Evolutionary conservation across 2,113 vertebrate species (phyloP).

Genomic region (Aphyosemion australe): DNA sequence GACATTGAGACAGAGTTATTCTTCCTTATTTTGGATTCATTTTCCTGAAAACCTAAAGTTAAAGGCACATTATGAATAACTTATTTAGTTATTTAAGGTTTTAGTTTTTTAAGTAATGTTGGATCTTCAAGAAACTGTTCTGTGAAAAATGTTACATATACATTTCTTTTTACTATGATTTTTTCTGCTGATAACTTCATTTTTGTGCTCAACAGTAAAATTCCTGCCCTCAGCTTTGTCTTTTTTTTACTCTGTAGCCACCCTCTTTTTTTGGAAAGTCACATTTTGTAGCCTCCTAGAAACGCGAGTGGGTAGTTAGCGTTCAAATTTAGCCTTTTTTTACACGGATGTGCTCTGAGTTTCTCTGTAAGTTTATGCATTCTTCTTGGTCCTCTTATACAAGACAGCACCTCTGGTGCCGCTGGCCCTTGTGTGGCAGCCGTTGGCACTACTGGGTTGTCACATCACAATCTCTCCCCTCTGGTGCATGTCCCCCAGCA

Average conservation of each 20-base stretch:
- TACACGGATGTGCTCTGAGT: not conserved
- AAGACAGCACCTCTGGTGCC: conserved; percentile 70
- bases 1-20: too few relatives aligned
- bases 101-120: not conserved
- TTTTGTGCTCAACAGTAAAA: not conserved
- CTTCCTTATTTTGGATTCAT: too few relatives aligned
- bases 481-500: conserved; percentile 59
- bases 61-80: too few relatives aligned
- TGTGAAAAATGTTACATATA: not conserved
- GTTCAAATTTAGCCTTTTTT: conserved; percentile 4
- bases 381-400: conserved; percentile 24
- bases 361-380: conserved; percentile 18
- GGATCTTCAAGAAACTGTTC: not conserved
- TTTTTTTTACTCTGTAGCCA: not conserved
- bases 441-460: conserved; percentile 79
- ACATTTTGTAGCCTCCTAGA: not conserved
- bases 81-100: too few relatives aligned
- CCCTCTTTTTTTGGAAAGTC: not conserved
- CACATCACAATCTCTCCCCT: conserved; percentile 80
- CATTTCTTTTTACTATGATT: not conserved
- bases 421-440: conserved; percentile 79
- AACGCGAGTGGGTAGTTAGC: not conserved
- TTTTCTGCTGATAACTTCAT: not conserved
- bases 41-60: too few relatives aligned
- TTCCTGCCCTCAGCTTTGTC: not conserved